Conservation (phyloP, 2,113 vertebrate genomes). For the Chaetops frenatus region DNA sequence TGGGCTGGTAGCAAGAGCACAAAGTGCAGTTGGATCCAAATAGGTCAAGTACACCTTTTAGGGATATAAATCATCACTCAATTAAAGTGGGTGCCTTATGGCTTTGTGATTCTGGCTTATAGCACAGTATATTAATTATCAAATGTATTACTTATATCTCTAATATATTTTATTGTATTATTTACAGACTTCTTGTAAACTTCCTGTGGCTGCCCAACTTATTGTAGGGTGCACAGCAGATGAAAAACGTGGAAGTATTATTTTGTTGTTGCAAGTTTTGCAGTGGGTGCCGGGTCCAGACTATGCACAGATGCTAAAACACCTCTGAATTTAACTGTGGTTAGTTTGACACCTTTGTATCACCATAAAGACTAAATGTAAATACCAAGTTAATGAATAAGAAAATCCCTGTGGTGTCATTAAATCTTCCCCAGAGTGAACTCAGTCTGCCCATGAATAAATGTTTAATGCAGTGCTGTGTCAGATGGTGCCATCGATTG, state of each 20-base stretch:
- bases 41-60: neutral
- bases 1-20: neutral
- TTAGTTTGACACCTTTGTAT: neutral
- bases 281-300: neutral
- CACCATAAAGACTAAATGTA: neutral
- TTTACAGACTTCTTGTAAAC: neutral
- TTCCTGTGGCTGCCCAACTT: neutral
- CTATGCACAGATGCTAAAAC: neutral
- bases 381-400: conserved; percentile 34
- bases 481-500: conserved; percentile 2
- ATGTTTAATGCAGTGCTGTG: conserved; percentile 6
- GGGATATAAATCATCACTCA: neutral
- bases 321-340: neutral
- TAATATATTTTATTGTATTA: neutral
- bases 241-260: neutral
- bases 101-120: neutral
- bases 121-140: neutral
- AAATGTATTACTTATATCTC: neutral
- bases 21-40: neutral
- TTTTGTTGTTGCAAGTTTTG: neutral
- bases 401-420: conserved; percentile 6
- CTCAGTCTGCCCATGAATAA: neutral
- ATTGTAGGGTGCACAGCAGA: neutral
- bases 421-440: neutral
- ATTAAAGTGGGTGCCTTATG: neutral